phyloP scores from a whole-genome alignment of 2,797 vertebrate genomes.

The Typhlichthys eigenmanni region DNA sequence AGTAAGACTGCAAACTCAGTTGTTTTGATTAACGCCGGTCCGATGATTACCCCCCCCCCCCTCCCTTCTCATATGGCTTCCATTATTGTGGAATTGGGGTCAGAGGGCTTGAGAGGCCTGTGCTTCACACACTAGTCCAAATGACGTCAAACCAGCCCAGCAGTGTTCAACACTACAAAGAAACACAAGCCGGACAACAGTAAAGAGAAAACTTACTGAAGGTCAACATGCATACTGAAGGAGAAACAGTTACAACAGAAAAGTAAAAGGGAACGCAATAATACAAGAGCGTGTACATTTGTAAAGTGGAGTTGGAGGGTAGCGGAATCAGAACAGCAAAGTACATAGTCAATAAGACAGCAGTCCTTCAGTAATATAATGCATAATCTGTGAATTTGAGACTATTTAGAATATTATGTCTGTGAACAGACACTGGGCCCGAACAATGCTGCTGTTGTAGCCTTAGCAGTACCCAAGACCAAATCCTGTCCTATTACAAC shows the following conservation, averaged over 20 bases:
- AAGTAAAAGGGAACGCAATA: slow-evolving; percentile 29
- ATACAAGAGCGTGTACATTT: slow-evolving; percentile 43
- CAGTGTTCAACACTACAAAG: slow-evolving; percentile 48
- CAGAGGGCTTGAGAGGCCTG: slow-evolving; percentile 51
- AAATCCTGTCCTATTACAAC: slow-evolving; percentile 49
- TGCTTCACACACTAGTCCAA: slow-evolving; percentile 44
- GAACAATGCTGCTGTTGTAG: slow-evolving; percentile 63
- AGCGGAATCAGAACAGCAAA: slow-evolving; percentile 32
- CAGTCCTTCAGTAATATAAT: slow-evolving; percentile 71
- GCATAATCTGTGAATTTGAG: slow-evolving; percentile 30
- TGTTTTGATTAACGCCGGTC: slow-evolving; percentile 39
- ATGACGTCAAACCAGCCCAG: slow-evolving; percentile 62
- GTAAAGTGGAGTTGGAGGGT: slow-evolving; percentile 29
- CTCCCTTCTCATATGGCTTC: slow-evolving; percentile 74
- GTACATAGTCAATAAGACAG: slow-evolving; percentile 56
- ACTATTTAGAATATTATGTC: slow-evolving; percentile 20
- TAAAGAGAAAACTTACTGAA: not conserved
- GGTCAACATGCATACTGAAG: no score
- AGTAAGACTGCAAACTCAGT: slow-evolving; percentile 17
- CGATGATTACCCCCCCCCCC: slow-evolving; percentile 28
- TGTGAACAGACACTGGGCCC: slow-evolving; percentile 24
- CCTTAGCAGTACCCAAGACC: slow-evolving; percentile 42
- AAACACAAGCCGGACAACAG: slow-evolving; percentile 47
- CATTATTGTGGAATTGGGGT: slow-evolving; percentile 73
- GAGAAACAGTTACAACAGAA: not conserved